Evolutionary conservation across 1,140 invertebrate genomes (phyloP), one percentile per base, ranked within the genome.

Genomic region (Stegodyphus mimosarum): DNA sequence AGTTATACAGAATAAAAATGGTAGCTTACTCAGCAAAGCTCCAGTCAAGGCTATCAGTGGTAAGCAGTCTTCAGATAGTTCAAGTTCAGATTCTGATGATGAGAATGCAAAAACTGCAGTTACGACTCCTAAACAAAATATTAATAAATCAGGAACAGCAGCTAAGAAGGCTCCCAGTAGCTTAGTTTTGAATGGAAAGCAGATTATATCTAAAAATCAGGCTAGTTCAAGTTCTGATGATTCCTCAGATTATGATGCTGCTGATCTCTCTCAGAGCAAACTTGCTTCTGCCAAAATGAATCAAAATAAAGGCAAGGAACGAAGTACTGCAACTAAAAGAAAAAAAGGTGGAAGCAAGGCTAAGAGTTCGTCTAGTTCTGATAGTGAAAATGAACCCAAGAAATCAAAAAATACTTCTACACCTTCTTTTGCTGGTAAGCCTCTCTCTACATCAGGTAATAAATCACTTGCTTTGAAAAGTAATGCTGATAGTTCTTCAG

Each of bases 101-200:
- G 64, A 55, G 7, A 53, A 70, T 7, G 13, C 51, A 11, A 79
- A 52, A 15, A 17, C 75, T 66, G 15, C n/a, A 13, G 15, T 17
- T 13, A n/a, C 9, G 5, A 50, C n/a, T 66, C 6, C 13, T 18
- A 15, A 53, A 53, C 53, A 49, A 18, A 13, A 5, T 51, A 50
- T 33, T 33, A 33, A 3, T 60, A 10, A 60, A 60, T 60, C 55
- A 60, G 15, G 5, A 10, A 60, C 7, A 60, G 2, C 55, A 60
- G 15, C 17, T 33, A 63, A 63, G 48, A 7, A 10, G 67, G 50
- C 6, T 11, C 6, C 15, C 64, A 66, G 10, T 9, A 77, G 6
- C 33, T n/a, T 48, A 77, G 60, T 51, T 77, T 49, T 67, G 63
- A 67, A 49, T 77, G 60, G n/a, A 77, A 63, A n/a, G 64, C 75